These are phyloP conservation scores for Scaptomyza reducta DNA, from an alignment of 2,888 invertebrate species.

Conservation along the genomic window DNA sequence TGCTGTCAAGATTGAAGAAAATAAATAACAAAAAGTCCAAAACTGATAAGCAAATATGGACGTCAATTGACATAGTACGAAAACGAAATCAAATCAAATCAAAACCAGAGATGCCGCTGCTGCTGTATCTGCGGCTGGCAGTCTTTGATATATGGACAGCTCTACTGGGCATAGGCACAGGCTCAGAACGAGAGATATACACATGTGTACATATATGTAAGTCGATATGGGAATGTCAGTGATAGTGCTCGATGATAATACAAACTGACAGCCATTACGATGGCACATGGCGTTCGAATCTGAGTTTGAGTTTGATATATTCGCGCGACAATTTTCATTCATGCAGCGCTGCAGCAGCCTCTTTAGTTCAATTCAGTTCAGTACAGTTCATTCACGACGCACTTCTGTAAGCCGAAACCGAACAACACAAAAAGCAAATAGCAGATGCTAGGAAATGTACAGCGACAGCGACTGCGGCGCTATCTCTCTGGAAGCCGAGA, in stretches of 20 bases:
- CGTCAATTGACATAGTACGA: constrained; percentile 46
- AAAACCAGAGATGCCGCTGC: constrained; percentile 41
- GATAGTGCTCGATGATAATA: constrained; percentile 57
- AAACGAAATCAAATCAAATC: constrained; percentile 64
- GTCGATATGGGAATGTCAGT: constrained; percentile 44
- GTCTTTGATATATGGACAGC: constrained; percentile 66
- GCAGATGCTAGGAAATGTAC: constrained; percentile 33
- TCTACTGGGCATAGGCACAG: constrained; percentile 27
- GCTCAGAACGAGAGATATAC: constrained; percentile 7
- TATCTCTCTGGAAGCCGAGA: constrained; percentile 33
- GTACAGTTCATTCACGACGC: constrained; percentile 39
- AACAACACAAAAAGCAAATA: constrained; percentile 1
- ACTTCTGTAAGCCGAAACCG: constrained; percentile 17
- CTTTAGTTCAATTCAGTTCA: constrained; percentile 10
- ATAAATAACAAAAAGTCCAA: constrained; percentile 73
- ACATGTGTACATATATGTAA: constrained; percentile 8
- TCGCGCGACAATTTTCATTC: constrained; percentile 68
- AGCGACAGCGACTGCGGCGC: constrained; percentile 9
- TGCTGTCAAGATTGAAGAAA: constrained; percentile 43
- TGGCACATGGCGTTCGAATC: constrained; percentile 52
- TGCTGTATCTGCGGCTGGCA: constrained; percentile 27
- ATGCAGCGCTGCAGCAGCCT: constrained; percentile 29
- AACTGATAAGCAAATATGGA: constrained; percentile 64
- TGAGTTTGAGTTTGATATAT: constrained; percentile 47
- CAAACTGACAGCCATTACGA: constrained; percentile 64